Evolutionary conservation across 2,888 invertebrate species (phyloP).

Genomic region (Malachius bipustulatus): DNA sequence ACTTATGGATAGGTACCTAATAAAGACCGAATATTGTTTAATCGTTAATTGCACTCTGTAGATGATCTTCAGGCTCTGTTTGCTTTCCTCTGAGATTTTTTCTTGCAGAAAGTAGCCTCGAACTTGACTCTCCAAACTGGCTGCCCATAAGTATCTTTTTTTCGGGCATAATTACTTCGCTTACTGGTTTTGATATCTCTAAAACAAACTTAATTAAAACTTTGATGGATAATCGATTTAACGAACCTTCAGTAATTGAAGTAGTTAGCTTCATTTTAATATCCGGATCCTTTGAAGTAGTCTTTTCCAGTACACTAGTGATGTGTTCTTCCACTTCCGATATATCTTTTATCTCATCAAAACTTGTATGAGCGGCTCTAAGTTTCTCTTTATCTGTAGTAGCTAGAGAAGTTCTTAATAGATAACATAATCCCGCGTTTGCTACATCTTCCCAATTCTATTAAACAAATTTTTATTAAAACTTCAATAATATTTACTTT

Average conservation of each 20-base stretch:
- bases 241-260: too few species aligned
- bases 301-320: conserved; percentile 31
- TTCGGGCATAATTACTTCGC: too few species aligned
- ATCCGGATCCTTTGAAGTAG: conserved; percentile 22
- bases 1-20: too few species aligned
- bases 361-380: conserved; percentile 41
- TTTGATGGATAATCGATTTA: too few species aligned
- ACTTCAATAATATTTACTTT: too few species aligned
- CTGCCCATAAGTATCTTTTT: conserved; percentile 28
- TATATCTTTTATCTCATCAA: conserved; percentile 33
- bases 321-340: conserved; percentile 33
- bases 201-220: too few species aligned
- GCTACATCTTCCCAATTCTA: conserved; percentile 74
- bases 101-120: conserved; percentile 30
- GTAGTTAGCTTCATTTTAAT: neutral
- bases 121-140: conserved; percentile 31
- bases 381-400: conserved; percentile 53
- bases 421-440: conserved; percentile 51
- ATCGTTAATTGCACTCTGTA: too few species aligned
- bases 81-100: neutral
- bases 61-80: too few species aligned
- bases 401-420: conserved; percentile 50
- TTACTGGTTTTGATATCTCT: too few species aligned
- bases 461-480: conserved; percentile 20
- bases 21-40: too few species aligned